These are phyloP conservation scores for Papilio gigon DNA, from an alignment of 2,888 invertebrate species.

Conservation along the genomic window DNA sequence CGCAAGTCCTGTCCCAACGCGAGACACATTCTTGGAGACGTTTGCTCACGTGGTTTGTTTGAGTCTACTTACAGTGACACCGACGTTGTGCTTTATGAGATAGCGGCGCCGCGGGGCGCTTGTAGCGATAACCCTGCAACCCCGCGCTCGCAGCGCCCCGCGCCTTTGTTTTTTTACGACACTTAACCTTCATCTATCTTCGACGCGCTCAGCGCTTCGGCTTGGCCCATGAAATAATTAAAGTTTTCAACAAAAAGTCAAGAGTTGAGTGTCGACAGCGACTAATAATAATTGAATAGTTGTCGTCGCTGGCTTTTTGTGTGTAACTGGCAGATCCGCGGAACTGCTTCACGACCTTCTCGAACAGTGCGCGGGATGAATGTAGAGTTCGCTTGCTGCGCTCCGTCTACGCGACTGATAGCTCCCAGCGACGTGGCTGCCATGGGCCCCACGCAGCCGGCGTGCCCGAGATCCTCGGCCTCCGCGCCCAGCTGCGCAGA, in stretches of 20 bases:
- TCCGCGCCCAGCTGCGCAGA: too few relatives aligned
- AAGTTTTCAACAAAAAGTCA: conserved; percentile 58
- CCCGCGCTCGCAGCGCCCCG: background rate
- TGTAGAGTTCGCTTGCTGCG: background rate
- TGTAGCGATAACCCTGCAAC: background rate
- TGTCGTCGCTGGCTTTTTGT: background rate
- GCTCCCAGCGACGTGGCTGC: too few relatives aligned
- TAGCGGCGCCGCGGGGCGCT: background rate
- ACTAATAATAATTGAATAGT: background rate
- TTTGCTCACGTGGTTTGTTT: background rate
- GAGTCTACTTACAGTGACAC: background rate
- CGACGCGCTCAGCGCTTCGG: conserved; percentile 53
- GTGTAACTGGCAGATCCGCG: background rate
- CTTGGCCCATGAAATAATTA: conserved; percentile 63
- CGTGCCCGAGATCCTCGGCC: too few relatives aligned
- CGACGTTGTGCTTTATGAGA: background rate
- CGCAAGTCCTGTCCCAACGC: too few relatives aligned
- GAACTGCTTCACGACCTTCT: background rate
- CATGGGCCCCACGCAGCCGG: too few relatives aligned
- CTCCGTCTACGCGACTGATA: too few relatives aligned
- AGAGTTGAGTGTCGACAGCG: conserved; percentile 28
- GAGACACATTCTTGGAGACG: too few relatives aligned
- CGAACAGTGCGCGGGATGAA: background rate
- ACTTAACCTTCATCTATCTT: conserved; percentile 69
- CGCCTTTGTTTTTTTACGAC: conserved; percentile 48